Percentiles rank a stretch among this genome's conserved stretches.
Evolutionary conservation across 2,888 invertebrate species (phyloP).

Genomic region (Carabus problematicus): DNA sequence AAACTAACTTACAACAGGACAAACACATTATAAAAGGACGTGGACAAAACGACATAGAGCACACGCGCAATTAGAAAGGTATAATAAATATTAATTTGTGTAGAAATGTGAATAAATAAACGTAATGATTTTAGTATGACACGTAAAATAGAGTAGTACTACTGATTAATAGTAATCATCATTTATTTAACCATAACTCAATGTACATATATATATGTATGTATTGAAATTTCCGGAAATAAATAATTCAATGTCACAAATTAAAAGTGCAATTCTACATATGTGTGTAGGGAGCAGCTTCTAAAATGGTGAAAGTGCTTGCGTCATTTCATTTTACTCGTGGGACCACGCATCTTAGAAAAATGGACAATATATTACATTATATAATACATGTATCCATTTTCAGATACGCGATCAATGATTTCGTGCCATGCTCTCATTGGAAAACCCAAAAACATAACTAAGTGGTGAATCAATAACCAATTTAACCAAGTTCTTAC

Average conservation of each 20-base stretch:
- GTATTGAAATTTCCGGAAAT: conserved; percentile 8
- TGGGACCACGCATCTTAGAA: conserved; percentile 19
- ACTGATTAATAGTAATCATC: too few species aligned
- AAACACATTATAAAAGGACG: conserved; percentile 28
- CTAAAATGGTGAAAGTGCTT: conserved; percentile 35
- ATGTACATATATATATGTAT: not conserved
- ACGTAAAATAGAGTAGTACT: too few species aligned
- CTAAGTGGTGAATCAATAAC: conserved; percentile 6
- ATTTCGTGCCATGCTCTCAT: conserved; percentile 30
- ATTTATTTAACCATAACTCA: not conserved
- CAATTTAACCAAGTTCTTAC: conserved; percentile 2
- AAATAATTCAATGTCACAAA: conserved; percentile 1
- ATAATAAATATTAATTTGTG: too few species aligned
- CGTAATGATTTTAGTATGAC: too few species aligned
- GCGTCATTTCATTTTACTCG: conserved; percentile 8
- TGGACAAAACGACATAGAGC: conserved; percentile 35
- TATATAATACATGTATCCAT: conserved; percentile 15
- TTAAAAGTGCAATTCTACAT: conserved; percentile 48
- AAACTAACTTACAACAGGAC: conserved; percentile 32
- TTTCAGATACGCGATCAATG: conserved; percentile 20
- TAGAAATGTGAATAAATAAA: too few species aligned
- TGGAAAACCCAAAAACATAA: conserved; percentile 21
- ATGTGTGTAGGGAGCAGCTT: conserved; percentile 39
- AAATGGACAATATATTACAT: conserved; percentile 18
- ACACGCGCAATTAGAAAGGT: conserved; percentile 24